Conservation (phyloP, 2,113 vertebrate genomes). For the Nicator chloris region DNA sequence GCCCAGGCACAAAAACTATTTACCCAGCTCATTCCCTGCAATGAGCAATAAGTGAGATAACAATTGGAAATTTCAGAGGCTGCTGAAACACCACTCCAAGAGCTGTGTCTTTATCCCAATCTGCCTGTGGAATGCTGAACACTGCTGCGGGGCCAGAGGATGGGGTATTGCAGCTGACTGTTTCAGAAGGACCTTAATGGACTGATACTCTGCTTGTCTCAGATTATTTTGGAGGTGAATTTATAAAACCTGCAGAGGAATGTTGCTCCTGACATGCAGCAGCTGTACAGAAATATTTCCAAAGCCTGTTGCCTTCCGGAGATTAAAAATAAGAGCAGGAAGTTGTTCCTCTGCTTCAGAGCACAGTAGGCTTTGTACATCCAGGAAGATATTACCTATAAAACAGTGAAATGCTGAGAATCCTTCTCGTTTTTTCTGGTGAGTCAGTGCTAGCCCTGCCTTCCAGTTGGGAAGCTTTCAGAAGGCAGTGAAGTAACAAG, state of each 20-base stretch:
- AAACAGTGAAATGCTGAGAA: background rate
- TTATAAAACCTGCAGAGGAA: background rate
- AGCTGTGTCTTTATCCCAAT: background rate
- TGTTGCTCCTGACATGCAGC: background rate
- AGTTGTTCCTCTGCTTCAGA: background rate
- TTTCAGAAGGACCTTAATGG: background rate
- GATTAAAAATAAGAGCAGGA: constrained; percentile 3
- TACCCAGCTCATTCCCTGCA: background rate
- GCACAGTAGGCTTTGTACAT: background rate
- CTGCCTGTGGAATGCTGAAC: background rate
- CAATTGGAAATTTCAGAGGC: constrained; percentile 4
- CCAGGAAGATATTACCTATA: background rate
- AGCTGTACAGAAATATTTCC: background rate
- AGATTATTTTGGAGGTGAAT: background rate
- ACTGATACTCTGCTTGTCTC: background rate
- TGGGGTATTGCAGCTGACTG: background rate
- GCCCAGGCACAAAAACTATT: background rate
- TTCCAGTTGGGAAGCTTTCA: background rate
- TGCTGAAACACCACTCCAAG: background rate
- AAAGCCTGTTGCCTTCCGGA: background rate
- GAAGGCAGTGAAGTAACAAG: background rate
- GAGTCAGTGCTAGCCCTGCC: background rate
- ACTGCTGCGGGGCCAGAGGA: background rate
- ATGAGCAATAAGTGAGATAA: background rate
- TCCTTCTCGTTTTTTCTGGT: background rate